Percentiles rank a stretch among this genome's conserved stretches.
These are phyloP conservation scores for Metopolophium dirhodum DNA, from an alignment of 1,140 invertebrate genomes.

Conservation along the genomic window DNA sequence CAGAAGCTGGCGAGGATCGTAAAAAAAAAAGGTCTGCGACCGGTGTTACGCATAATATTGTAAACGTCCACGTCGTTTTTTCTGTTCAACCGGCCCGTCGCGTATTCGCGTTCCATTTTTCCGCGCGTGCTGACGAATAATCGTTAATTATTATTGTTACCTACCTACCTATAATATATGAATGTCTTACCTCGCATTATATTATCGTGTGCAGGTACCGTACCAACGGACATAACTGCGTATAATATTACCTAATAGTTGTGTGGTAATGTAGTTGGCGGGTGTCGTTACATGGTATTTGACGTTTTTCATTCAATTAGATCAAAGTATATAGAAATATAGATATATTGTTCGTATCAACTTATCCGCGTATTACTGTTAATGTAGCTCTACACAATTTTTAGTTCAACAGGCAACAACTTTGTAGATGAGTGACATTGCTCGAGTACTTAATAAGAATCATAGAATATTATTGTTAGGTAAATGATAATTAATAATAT, in stretches of 20 bases:
- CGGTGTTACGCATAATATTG: neutral
- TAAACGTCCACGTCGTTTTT: neutral
- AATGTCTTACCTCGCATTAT: too few relatives aligned
- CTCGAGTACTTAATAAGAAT: neutral
- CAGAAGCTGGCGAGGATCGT: conserved; percentile 56
- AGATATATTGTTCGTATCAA: neutral
- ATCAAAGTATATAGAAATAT: too few relatives aligned
- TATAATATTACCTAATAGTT: neutral
- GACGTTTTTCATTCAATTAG: neutral
- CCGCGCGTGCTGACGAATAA: neutral
- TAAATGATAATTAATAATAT: too few relatives aligned
- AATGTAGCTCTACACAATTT: neutral
- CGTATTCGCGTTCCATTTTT: neutral
- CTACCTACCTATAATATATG: too few relatives aligned
- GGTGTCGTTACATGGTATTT: neutral
- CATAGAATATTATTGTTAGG: neutral
- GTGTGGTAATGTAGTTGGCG: too few relatives aligned
- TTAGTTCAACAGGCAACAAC: neutral
- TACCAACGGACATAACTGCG: neutral
- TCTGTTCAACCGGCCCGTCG: neutral
- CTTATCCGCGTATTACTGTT: neutral
- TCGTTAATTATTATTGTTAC: neutral
- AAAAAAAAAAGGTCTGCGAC: conserved; percentile 27
- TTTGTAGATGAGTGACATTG: neutral
- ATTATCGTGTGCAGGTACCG: too few relatives aligned